Base-by-base conservation (phyloP, 1,140 invertebrate species). In the Epicauta chinensis region DNA sequence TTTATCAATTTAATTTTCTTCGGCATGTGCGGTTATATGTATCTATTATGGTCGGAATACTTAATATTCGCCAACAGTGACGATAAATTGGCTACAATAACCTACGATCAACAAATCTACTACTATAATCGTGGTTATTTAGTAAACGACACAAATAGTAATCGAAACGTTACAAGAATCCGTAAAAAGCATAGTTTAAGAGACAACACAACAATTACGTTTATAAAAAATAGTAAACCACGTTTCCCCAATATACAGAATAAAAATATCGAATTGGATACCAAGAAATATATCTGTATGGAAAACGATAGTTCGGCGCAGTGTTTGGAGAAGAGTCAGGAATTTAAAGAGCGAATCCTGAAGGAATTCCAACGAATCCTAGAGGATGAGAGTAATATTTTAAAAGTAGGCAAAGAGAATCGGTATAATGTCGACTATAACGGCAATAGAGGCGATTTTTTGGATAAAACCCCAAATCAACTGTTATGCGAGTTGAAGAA, bases 11-110 rank as follows among this genome's bases (percentile, higher is more conserved):
- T 85, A 17, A 71, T 83, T 14, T 76, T 83, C 62, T 79, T 84
- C 58, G 82, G 82, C 10, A 83, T 84, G 77, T 79, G 81, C 55
- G 80, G 81, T 29, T 86, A 85, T 65, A 76, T 84, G 49, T 84
- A 84, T 63, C 65, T 85, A 14, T 74, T 86, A 35, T 85, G 81
- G 81, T 80, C 79, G 0, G 78, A 84, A 58, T 84, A 84, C 57
- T 84, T 81, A 81, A 77, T 77, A 66, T 77, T 76, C 55, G 72
- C 78, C 42, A 74, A 76, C 53, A 73, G 70, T 38, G 73, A 72
- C 60, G 68, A 61, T 10, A 71, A 72, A 48, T 56, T 70, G 1
- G 71, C 68, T 2, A 62, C 53, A 13, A 66, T 65, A 11, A 67
- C 53, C 35, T 71, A 69, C 44, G 69, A 71, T 32, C 63, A 66